Percentiles rank a stretch among this genome's conserved stretches.
Conservation (phyloP, 53 echinoderm and acorn worm genomes). For the Antedon mediterranea region DNA sequence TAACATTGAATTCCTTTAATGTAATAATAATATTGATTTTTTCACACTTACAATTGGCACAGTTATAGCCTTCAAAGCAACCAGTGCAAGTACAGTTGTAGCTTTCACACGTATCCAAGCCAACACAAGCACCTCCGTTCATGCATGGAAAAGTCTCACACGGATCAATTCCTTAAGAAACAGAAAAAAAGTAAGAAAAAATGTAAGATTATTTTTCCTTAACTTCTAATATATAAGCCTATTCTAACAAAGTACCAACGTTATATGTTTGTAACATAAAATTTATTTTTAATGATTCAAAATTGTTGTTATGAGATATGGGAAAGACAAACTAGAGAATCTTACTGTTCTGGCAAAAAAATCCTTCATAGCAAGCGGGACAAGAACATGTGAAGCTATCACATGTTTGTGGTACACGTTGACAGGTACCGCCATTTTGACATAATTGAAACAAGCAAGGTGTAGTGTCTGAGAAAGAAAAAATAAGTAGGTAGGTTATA, state of each 20-base stretch:
- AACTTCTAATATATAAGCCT: too few relatives aligned
- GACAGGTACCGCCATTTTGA: neutral
- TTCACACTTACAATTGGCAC: conserved; percentile 45
- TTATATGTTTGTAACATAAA: too few relatives aligned
- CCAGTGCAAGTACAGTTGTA: conserved; percentile 46
- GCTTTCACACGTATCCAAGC: conserved; percentile 9
- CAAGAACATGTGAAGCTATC: neutral
- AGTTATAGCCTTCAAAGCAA: conserved; percentile 47
- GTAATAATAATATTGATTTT: too few relatives aligned
- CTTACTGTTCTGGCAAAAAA: neutral
- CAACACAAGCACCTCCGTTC: conserved; percentile 30
- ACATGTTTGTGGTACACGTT: neutral
- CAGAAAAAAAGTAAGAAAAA: too few relatives aligned
- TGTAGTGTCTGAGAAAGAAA: neutral
- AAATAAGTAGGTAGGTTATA: neutral
- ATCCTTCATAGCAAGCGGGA: neutral
- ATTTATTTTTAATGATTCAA: too few relatives aligned
- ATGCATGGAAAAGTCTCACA: conserved; percentile 14
- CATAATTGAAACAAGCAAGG: neutral
- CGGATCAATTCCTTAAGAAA: neutral
- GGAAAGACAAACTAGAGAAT: too few relatives aligned
- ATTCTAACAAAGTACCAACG: too few relatives aligned
- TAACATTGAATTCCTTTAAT: too few relatives aligned
- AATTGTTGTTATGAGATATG: too few relatives aligned
- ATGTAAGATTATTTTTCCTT: too few relatives aligned